Base-by-base conservation (phyloP, 2,888 invertebrate species). In the Esperia sulphurella region DNA sequence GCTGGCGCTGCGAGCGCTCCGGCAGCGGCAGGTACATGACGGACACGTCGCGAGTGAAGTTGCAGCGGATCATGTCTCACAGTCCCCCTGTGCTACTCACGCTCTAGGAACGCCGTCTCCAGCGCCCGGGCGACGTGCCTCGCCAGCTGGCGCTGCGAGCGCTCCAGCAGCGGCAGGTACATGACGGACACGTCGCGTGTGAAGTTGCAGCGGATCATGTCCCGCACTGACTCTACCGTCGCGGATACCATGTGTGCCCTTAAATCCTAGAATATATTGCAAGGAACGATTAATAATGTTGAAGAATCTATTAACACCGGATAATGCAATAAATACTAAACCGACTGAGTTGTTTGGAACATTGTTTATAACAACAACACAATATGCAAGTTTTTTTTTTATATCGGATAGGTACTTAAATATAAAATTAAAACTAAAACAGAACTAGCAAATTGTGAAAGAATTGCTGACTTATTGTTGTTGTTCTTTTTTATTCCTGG, bases 151-250 rank as follows among this genome's bases (percentile, higher is more conserved):
- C 74, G 69, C 30, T 83, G 81, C 2, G 78, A 73, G 28, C 71
- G 71, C 57, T 79, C 72, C 59, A 83, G 57, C 10, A 75, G 56
- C 0, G 83, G 82, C 54, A 78, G 57, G 66, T 79, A 82, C 1
- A 71, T 48, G 6, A 64, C 50, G 0, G 79, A 62, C 53, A 83
- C 57, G 56, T 75, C 77, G 1, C 70, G 65, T 5, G 72, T 63
- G 51, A 83, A 53, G 48, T 68, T 68, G 33, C 58, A 65, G 0
- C 62, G 68, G 28, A 85, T 65, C 50, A 72, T 65, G 1, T 63
- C 71, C 12, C 68, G 64, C 14, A 83, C 65, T 0, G 79, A 74
- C 38, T 68, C 67, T 2, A 71, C 70, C 0, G 80, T 78, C 1
- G 79, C 72, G 0, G 68, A 58, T 12, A 78, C 74, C 67, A 85